These are phyloP conservation scores for Epizoanthus illoricatus DNA, from an alignment of 92 coral and sea anemone species.

Conservation along the genomic window DNA sequence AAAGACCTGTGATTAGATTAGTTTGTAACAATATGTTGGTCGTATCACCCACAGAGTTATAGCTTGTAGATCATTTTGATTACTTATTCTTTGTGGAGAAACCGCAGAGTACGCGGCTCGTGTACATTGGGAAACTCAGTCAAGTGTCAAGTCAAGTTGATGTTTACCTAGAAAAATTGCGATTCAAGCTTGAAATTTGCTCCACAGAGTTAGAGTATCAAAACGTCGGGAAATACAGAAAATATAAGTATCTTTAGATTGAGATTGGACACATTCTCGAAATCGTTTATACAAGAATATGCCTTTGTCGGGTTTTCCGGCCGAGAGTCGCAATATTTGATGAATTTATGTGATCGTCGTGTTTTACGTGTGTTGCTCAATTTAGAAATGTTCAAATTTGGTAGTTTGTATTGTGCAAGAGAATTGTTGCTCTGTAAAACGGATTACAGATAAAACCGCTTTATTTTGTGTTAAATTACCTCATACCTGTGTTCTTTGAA, in stretches of 20 bases:
- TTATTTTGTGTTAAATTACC: neutral
- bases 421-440: neutral
- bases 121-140: neutral
- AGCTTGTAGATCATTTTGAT: slow-evolving; percentile 4
- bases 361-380: neutral
- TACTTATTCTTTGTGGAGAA: slow-evolving; percentile 16
- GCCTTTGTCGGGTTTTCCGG: neutral
- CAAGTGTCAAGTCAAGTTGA: slow-evolving; percentile 12
- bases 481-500: neutral
- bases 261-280: neutral
- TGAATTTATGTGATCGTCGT: slow-evolving; percentile 1
- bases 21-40: slow-evolving; percentile 1
- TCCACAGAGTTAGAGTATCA: neutral
- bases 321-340: neutral
- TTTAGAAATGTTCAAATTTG: slow-evolving; percentile 3
- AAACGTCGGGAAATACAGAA: neutral
- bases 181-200: neutral
- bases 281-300: slow-evolving; percentile 1
- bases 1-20: slow-evolving; percentile 6
- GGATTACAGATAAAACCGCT: neutral
- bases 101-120: slow-evolving; percentile 7
- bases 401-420: neutral
- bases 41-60: neutral
- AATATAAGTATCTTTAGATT: neutral
- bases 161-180: slow-evolving; percentile 8